Percentiles rank a stretch among this genome's conserved stretches.
These are phyloP conservation scores for Porites divaricata DNA, from an alignment of 92 coral and sea anemone species.

Conservation along the genomic window DNA sequence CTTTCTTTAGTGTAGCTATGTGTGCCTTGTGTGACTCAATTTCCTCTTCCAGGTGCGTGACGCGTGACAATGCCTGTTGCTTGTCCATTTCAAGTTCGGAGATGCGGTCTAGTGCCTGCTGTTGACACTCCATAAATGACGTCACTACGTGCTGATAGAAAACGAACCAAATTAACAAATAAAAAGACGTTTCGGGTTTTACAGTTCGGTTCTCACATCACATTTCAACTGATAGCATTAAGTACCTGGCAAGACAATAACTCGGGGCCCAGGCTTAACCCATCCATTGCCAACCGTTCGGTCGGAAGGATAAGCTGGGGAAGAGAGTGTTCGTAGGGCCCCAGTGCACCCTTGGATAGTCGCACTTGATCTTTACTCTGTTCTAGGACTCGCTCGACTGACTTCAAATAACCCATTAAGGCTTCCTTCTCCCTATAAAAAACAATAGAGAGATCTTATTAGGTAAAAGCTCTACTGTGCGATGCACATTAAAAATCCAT, in stretches of 20 bases:
- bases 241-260: slow-evolving; percentile 90
- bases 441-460: neutral
- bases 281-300: slow-evolving; percentile 87
- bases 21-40: slow-evolving; percentile 91
- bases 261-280: slow-evolving; percentile 84
- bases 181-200: neutral
- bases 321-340: slow-evolving; percentile 80
- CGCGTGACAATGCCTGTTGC: slow-evolving; percentile 85
- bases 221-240: neutral
- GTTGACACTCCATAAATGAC: slow-evolving; percentile 92
- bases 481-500: neutral
- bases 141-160: slow-evolving; percentile 82
- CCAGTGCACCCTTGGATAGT: slow-evolving; percentile 78
- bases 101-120: slow-evolving; percentile 87
- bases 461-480: neutral
- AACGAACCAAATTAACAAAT: neutral
- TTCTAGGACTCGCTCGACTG: slow-evolving; percentile 90
- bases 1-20: slow-evolving; percentile 86
- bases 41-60: slow-evolving; percentile 87
- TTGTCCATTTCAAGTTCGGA: slow-evolving; percentile 90
- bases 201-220: neutral
- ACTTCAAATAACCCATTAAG: slow-evolving; percentile 79
- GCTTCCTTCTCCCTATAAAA: slow-evolving; percentile 89
- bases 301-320: slow-evolving; percentile 87
- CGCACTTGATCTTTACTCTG: slow-evolving; percentile 96